Evolutionary conservation across 2,888 invertebrate species (phyloP), one percentile per base, ranked within the genome.

Genomic region (Ophion ventricosus): DNA sequence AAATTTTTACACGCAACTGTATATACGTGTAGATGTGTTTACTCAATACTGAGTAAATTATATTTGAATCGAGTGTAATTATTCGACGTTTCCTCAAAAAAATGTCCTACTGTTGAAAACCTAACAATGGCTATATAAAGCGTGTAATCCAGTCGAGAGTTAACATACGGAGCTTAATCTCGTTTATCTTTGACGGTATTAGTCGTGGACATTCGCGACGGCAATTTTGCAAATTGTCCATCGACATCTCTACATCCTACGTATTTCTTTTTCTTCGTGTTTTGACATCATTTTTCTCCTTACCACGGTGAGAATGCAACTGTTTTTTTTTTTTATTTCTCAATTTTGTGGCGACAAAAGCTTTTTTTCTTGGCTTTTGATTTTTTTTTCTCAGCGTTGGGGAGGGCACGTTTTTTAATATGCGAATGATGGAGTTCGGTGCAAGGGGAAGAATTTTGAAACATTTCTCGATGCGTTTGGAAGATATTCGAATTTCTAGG

Each of bases 141-240:
- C 40, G 26, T 64, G 23, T 14, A 56, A 76, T 81, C 80, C 20
- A 74, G 74, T 70, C 10, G 57, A 56, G 57, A 70, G 69, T 63
- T 56, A 35, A 35, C 67, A 66, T 59, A 57, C 69, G 64, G 29
- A 43, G 25, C 63, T 35, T 81, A 70, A 70, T 81, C 75, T 63
- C 26, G n/a, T 80, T 81, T 81, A 76, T 81, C 75, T 81, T 56
- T 76, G 70, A 69, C 75, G 56, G 70, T 40, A 56, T 69, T 35
- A 20, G 4, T 57, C 57, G 49, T 7, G 61, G 61, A n/a, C 63
- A 63, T 59, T n/a, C 54, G 49, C 35, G 69, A 40, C 11, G 74
- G 67, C 63, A 69, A 70, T 81, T 70, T 81, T 74, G 61, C 56
- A 29, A 29, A 0, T 29, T 5, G 29, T 5, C 29, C 29, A 29